A percentile compares a stretch with the other conserved stretches of the same genome.
Evolutionary conservation across 2,888 invertebrate species (phyloP).

Genomic region (Macaria liturata): DNA sequence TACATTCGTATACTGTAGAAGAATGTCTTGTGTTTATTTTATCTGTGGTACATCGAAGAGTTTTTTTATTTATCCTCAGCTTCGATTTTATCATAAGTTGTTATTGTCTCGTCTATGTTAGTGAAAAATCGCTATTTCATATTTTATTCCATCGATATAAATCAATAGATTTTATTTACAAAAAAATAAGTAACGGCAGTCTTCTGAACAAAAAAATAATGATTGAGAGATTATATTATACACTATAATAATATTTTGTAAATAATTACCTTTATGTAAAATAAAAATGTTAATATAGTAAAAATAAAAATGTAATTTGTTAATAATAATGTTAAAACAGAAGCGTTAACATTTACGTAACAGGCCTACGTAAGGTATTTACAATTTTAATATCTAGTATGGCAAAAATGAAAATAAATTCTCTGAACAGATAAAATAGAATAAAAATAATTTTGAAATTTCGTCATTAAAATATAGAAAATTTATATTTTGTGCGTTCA

Average conservation of each 20-base stretch:
- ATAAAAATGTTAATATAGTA: slow-evolving; percentile 32
- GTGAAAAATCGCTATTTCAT: slow-evolving; percentile 79
- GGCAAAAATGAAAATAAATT: slow-evolving; percentile 66
- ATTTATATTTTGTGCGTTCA: slow-evolving; percentile 70
- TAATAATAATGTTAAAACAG: slow-evolving; percentile 55
- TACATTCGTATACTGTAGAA: slow-evolving; percentile 62
- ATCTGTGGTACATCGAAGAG: slow-evolving; percentile 58
- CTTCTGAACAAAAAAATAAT: slow-evolving; percentile 67
- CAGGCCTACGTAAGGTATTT: slow-evolving; percentile 61
- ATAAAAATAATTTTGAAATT: slow-evolving; percentile 46
- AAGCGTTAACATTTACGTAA: slow-evolving; percentile 67
- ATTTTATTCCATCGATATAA: slow-evolving; percentile 46
- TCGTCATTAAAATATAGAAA: slow-evolving; percentile 55
- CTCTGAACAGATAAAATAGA: slow-evolving; percentile 16
- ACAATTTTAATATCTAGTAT: slow-evolving; percentile 77
- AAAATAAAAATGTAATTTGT: slow-evolving; percentile 73
- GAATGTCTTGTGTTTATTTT: slow-evolving; percentile 71
- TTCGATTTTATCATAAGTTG: slow-evolving; percentile 49
- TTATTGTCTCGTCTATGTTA: slow-evolving; percentile 48
- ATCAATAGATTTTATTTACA: slow-evolving; percentile 52
- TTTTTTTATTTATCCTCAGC: slow-evolving; percentile 34
- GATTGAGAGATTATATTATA: slow-evolving; percentile 64
- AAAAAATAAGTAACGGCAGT: slow-evolving; percentile 73
- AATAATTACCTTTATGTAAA: slow-evolving; percentile 40
- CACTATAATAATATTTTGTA: slow-evolving; percentile 50